Evolutionary conservation across 2,113 vertebrate genomes (phyloP), one percentile per base, ranked within the genome.

Genomic region (Protomyctophum bolini): DNA sequence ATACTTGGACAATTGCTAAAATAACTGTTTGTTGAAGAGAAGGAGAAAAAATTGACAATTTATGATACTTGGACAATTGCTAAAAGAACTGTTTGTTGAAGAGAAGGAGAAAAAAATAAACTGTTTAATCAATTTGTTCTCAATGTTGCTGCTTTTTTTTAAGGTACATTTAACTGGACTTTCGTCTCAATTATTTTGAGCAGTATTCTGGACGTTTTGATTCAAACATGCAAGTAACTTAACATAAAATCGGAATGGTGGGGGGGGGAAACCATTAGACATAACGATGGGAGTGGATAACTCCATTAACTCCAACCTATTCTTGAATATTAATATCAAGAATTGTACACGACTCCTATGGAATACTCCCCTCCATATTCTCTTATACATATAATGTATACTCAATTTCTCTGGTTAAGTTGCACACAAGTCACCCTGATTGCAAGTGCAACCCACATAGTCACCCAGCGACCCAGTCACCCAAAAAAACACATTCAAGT

Each of bases 171-270:
- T 69, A 9, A 9, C 63, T 62, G 14, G n/a, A 67, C 63, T 76
- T 72, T 10, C 6, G 41, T 33, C 33, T 10, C 51, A 65, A 11
- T 21, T 52, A 4, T 74, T 33, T 67, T 71, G 64, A 66, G 15
- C 79, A 81, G 79, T 86, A 83, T 89, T 41, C 33, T 41, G 33
- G 5, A 41, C 33, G n/a, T 33, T 33, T 41, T 41, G 33, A 41
- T 41, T 41, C 33, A 41, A 41, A 41, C 33, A 41, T 41, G 33
- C 33, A 6, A 41, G 70, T 84, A 6, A 62, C 52, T 65, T 73
- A 64, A 74, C 88, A 29, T 15, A 49, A 70, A 76, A 65, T 54
- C 2, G 0, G 29, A 52, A 28, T 49, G n/a, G n/a, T n/a, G n/a
- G n/a, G n/a, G n/a, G n/a, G 8, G 14, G 52, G 52, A 54, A 5